Evolutionary conservation across 2,888 invertebrate genomes (phyloP), one percentile per base, ranked within the genome.

Genomic region (Amiota mariae): DNA sequence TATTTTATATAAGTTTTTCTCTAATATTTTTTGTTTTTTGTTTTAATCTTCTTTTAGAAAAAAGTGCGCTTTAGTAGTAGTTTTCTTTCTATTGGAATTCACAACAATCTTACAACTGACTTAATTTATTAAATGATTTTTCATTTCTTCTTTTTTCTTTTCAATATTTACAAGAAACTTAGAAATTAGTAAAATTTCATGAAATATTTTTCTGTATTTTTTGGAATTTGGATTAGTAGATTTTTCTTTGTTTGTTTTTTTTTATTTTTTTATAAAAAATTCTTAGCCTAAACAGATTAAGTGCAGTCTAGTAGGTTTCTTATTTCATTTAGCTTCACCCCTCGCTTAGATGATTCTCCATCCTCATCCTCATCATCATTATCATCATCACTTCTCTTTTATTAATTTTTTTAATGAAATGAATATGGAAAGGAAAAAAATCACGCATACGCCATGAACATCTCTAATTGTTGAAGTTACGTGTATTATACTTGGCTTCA

Each of bases 221-320:
- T 20, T 18, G 18, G 8, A n/a, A 54, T 54, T 54, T 54, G n/a
- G 18, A 15, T 59, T 18, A 15, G 18, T 59, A 15, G 2, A 59
- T 59, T 59, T 59, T 59, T 9, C 8, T 18, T 15, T 57, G 15
- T 51, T 51, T 51, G 51, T n/a, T 51, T 51, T 1, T 11, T 51
- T 51, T 51, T 51, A 1, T 8, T 54, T 2, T 36, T 36, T 36
- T 36, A 36, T 66, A 54, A 71, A 74, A 75, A 72, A 71, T 47
- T 71, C 76, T 77, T 82, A 79, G 61, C 70, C 75, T 80, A 78
- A 67, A 78, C 81, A 86, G 79, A 79, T 83, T 84, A 85, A 82
- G 86, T 87, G 87, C 86, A 87, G 87, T 87, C 86, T 87, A 87
- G 87, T 81, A 84, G 84, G 86, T 87, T 76, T 71, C 73, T 78